Evolutionary conservation across 1,140 invertebrate species (phyloP).

Genomic region (Bilobella aurantiaca): DNA sequence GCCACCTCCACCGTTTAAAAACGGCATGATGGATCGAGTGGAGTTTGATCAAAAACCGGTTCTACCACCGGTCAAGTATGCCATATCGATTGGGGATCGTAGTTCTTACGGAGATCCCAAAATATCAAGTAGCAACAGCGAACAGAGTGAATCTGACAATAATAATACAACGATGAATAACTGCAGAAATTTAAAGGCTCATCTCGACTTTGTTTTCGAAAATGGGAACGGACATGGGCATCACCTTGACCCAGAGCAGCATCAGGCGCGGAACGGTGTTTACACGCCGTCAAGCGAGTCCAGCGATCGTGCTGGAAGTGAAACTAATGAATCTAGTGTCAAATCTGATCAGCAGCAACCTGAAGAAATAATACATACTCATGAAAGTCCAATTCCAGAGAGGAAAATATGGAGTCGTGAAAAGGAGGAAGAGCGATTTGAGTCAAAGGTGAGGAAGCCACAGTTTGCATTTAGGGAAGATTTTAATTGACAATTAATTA

Average conservation of each 20-base stretch:
- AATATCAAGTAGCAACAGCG: background rate
- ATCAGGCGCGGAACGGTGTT: background rate
- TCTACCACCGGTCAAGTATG: constrained; percentile 5
- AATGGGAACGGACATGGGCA: background rate
- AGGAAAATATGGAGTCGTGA: constrained; percentile 83
- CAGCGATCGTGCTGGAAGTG: constrained; percentile 9
- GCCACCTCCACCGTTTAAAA: constrained; percentile 36
- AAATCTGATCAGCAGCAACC: background rate
- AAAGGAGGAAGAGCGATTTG: constrained; percentile 80
- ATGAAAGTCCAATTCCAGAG: constrained; percentile 89
- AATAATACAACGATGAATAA: background rate
- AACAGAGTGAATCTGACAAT: constrained; percentile 5
- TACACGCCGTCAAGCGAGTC: constrained; percentile 11
- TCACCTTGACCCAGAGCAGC: background rate
- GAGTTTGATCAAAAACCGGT: background rate
- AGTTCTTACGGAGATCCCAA: background rate
- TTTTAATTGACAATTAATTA: too few relatives aligned
- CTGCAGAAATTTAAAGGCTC: background rate
- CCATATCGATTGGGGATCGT: background rate
- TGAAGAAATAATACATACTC: constrained; percentile 44
- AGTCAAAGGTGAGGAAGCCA: constrained; percentile 61
- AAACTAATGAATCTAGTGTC: constrained; percentile 13
- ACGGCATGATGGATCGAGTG: background rate
- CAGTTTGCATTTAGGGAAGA: background rate
- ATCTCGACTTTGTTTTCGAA: background rate